A percentile compares a stretch with the other conserved stretches of the same genome.
These are phyloP conservation scores for Ceramica pisi DNA, from an alignment of 2,888 invertebrate genomes.

Conservation along the genomic window DNA sequence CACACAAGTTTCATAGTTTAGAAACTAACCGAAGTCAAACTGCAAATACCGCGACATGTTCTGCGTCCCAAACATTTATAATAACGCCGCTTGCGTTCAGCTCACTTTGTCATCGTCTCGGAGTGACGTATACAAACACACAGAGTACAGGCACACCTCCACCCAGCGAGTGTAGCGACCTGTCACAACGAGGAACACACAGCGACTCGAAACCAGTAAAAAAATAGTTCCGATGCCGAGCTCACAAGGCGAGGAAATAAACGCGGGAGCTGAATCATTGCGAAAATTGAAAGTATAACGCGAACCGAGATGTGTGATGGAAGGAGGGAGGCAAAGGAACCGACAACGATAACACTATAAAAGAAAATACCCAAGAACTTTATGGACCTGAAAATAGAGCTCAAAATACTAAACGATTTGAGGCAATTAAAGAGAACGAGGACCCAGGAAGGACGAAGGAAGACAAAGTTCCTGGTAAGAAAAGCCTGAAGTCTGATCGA, in stretches of 20 bases:
- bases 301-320: slow-evolving; percentile 55
- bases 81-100: slow-evolving; percentile 15
- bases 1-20: background rate
- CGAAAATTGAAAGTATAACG: slow-evolving; percentile 75
- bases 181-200: slow-evolving; percentile 32
- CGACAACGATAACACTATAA: slow-evolving; percentile 9
- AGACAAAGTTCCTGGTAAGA: slow-evolving; percentile 32
- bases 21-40: slow-evolving; percentile 5
- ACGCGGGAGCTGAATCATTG: slow-evolving; percentile 71
- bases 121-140: slow-evolving; percentile 27
- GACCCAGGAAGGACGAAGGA: slow-evolving; percentile 35
- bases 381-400: slow-evolving; percentile 32
- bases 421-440: slow-evolving; percentile 29
- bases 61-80: slow-evolving; percentile 30
- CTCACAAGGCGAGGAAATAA: slow-evolving; percentile 65
- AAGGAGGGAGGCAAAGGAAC: slow-evolving; percentile 16
- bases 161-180: slow-evolving; percentile 11
- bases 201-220: slow-evolving; percentile 64
- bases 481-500: slow-evolving; percentile 36
- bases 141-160: slow-evolving; percentile 21
- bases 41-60: slow-evolving; percentile 10
- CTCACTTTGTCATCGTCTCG: slow-evolving; percentile 50
- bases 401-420: slow-evolving; percentile 25
- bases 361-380: slow-evolving; percentile 23
- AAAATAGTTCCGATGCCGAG: slow-evolving; percentile 69